Base-by-base conservation (phyloP, 2,888 invertebrate species). In the Lithophane ornitopus region DNA sequence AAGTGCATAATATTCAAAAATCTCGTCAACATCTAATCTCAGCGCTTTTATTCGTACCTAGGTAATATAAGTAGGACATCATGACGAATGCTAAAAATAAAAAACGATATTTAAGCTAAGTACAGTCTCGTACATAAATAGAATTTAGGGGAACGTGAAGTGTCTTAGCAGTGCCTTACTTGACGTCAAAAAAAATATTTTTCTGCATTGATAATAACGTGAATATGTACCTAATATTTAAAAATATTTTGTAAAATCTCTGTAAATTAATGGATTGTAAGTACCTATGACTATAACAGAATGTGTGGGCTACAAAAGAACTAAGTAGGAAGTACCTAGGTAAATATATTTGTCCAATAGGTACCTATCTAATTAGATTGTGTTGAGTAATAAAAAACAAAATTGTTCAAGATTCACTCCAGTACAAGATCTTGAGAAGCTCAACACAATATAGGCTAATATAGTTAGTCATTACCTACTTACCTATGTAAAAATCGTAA, bases 1-100 rank as follows among this genome's bases (percentile, higher is more conserved):
- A 67, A 67, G 39, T 58, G 58, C 77, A 79, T 80, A 78, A 74
- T 80, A 76, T 79, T 75, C 49, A 39, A 74, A 74, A 88, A 82
- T 87, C 81, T 88, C 84, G 74, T 83, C 78, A 86, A 63, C 73
- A 49, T 56, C 74, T 81, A 83, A 87, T 84, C 86, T 85, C 70
- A 78, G 72, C 72, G 76, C 77, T 85, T 87, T 85, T 74, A 76
- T 70, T 76, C 28, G 44, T 62, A 61, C 11, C 56, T 56, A 79
- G 41, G 19, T 74, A 54, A 74, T 44, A 39, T 65, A 70, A 19
- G n/a, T 41, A 52, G 34, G 66, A 62, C 11, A 41, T 58, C 67
- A 62, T 70, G n/a, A 54, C 54, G 49, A 65, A 70, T 62, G 65
- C 67, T 62, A 59, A 68, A 70, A 67, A 34, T 41, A 52, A 66